phyloP scores from a whole-genome alignment of 2,113 vertebrate species.

The Lamprologus lemairii region DNA sequence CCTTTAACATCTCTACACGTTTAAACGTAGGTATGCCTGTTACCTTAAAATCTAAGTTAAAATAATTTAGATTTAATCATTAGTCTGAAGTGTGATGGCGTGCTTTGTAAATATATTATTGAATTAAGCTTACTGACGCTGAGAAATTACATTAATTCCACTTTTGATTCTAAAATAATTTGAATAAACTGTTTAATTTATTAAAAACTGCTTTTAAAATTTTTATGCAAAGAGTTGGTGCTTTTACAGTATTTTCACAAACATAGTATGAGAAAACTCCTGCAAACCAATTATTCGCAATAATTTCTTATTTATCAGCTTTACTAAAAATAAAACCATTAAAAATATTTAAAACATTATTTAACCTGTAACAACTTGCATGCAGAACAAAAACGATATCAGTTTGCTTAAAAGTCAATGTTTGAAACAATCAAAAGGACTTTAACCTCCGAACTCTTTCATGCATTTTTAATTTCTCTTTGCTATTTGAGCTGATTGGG shows the following conservation, averaged over 20 bases:
- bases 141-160: not conserved
- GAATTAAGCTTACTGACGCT: not conserved
- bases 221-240: no score
- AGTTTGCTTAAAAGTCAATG: not conserved
- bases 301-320: not conserved
- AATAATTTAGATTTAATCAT: not conserved
- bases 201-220: not conserved
- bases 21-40: not conserved
- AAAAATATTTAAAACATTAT: not conserved
- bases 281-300: not conserved
- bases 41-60: not conserved
- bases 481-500: not conserved
- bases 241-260: not conserved
- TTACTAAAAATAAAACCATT: not conserved
- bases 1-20: fast-evolving
- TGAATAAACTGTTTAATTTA: not conserved
- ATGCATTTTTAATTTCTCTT: not conserved
- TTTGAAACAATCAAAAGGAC: not conserved
- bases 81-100: not conserved
- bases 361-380: not conserved
- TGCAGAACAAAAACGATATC: not conserved
- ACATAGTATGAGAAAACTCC: not conserved
- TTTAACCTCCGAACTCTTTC: not conserved
- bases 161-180: not conserved
- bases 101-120: not conserved